Percentiles rank a stretch among this genome's conserved stretches.
Conservation (phyloP, 2,113 vertebrate genomes). For the Pelecanoides urinatrix region DNA sequence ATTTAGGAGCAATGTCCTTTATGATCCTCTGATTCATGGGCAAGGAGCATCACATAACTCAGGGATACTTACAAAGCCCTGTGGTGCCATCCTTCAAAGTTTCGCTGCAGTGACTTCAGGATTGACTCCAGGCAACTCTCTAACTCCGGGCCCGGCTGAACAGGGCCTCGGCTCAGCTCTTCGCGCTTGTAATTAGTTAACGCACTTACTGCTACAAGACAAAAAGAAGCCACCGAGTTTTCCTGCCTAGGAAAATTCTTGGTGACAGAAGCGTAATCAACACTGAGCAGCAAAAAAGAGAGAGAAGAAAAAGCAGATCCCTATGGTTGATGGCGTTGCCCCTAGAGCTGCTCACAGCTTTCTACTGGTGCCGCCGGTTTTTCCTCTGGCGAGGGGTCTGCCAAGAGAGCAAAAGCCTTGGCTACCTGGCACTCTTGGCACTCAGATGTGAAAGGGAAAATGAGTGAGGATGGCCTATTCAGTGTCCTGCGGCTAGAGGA, state of each 20-base stretch:
- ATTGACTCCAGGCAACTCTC: background rate
- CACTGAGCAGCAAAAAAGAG: background rate
- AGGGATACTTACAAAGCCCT: conserved; percentile 32
- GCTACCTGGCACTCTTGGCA: fast-evolving
- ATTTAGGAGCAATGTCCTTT: conserved; percentile 26
- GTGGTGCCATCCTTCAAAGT: conserved; percentile 39
- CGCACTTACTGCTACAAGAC: background rate
- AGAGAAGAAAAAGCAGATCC: background rate
- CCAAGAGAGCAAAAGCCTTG: background rate
- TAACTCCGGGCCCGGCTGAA: background rate
- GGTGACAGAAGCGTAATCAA: background rate
- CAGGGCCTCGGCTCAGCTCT: background rate
- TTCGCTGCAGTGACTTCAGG: background rate
- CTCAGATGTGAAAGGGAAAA: background rate
- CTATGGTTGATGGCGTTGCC: background rate
- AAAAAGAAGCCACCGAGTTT: background rate
- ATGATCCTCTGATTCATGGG: conserved; percentile 49
- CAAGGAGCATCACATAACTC: conserved; percentile 32
- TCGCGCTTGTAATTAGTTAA: background rate
- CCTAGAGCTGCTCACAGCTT: background rate
- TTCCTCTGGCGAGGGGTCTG: background rate
- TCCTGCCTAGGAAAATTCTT: background rate
- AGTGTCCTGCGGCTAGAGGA: background rate
- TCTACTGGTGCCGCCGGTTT: background rate
- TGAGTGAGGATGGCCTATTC: background rate